These are phyloP conservation scores for Cladorhizidae sp. DNA, from an alignment of 37 sponge, comb jelly and placozoan genomes.

Conservation along the genomic window DNA sequence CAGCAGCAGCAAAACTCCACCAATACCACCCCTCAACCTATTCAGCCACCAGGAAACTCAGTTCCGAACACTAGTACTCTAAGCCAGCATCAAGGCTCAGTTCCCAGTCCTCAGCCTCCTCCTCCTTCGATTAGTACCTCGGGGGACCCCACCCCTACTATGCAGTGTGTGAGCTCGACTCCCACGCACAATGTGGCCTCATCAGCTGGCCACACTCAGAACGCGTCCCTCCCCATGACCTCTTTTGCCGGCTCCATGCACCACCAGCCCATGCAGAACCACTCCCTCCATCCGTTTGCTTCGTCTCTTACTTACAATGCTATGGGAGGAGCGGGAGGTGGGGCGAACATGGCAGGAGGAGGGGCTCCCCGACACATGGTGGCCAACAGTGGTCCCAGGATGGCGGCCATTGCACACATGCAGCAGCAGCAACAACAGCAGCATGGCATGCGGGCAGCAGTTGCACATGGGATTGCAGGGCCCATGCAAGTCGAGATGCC, in stretches of 20 bases:
- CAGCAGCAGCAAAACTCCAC: not conserved
- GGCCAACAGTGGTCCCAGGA: not conserved
- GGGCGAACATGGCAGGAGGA: too few species aligned
- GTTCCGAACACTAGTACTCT: not conserved
- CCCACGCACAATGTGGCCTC: constrained; percentile 17
- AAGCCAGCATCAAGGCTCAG: not conserved
- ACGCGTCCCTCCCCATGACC: not conserved
- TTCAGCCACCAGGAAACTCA: not conserved
- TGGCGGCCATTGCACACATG: not conserved
- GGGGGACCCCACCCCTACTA: constrained; percentile 70
- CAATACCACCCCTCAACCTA: not conserved
- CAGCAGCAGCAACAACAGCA: not conserved
- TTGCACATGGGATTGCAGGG: not conserved
- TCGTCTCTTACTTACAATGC: too few species aligned
- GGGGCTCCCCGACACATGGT: too few species aligned
- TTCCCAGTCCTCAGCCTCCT: constrained; percentile 23
- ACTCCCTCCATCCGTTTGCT: too few species aligned
- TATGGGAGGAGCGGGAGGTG: too few species aligned
- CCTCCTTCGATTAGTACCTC: constrained; percentile 54
- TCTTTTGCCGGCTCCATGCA: not conserved
- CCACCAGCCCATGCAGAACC: too few species aligned
- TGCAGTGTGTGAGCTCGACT: constrained; percentile 54
- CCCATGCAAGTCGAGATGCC: not conserved
- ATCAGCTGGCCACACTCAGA: not conserved
- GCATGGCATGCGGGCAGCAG: constrained; percentile 8